Base-by-base conservation (phyloP, 1,140 invertebrate genomes). In the Magallana ariakensis region DNA sequence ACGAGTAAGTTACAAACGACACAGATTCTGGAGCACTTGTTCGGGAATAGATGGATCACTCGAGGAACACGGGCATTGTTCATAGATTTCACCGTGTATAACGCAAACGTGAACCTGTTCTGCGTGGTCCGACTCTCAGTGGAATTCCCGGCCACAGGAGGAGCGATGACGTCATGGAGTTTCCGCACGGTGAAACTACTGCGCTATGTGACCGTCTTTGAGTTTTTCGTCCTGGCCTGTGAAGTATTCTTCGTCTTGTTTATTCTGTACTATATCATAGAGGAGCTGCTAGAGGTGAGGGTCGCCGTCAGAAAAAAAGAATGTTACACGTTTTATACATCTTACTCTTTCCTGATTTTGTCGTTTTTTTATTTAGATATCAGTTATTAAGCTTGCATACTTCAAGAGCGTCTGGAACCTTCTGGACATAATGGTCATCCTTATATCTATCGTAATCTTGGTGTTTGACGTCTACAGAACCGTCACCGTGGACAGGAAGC, bases 51-150 rank as follows among this genome's bases (percentile, higher is more conserved):
- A 6, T 97, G 97, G 97, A 95, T 97, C 46, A 95, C 95, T 53
- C 90, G 96, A 86, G 96, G 95, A n/a, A 97, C 97, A 0, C 92
- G 97, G 91, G 96, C 95, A 3, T 93, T 97, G n/a, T 96, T 97
- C 91, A 91, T 97, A 3, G 97, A 97, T 93, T 97, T 97, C 89
- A 96, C 96, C 0, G 95, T 97, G 26, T 97, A 97, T 93, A 97
- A 97, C 93, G 96, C 96, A 3, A 97, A 97, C 93, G 95, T 97
- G 58, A 97, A 97, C 93, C 93, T 97, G 22, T 97, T 97, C 94
- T 96, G 96, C 92, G 94, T 96, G 84, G 92, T 96, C 22, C 96
- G 92, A 96, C 91, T 97, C 26, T 92, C 96, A 46, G 95, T 96
- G 85, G 96, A 97, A 94, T 96, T 97, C 91, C 96, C 97, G 15